Conservation (phyloP, 2,113 vertebrate species). For the Noctilio leporinus region DNA sequence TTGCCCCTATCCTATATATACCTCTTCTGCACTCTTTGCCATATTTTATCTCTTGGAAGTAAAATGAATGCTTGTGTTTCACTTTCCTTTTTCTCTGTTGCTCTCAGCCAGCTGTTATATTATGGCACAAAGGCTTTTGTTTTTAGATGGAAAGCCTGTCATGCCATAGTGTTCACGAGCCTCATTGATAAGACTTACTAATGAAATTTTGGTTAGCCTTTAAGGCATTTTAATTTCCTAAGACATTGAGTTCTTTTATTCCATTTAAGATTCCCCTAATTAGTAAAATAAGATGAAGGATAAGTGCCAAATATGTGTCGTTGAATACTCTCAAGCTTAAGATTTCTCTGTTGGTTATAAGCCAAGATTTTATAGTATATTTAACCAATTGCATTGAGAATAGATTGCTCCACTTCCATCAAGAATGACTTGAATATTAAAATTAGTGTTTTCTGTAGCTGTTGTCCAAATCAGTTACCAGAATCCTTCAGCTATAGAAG, state of each 20-base stretch:
- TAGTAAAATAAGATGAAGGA: slow-evolving; percentile 15
- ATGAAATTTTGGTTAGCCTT: neutral
- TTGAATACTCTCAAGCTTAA: slow-evolving; percentile 27
- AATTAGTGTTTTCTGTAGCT: slow-evolving; percentile 1
- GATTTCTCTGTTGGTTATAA: slow-evolving; percentile 36
- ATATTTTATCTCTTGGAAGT: neutral
- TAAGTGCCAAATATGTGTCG: slow-evolving; percentile 35
- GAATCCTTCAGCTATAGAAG: neutral
- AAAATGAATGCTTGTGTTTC: neutral
- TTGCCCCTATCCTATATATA: neutral
- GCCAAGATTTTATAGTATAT: slow-evolving; percentile 1
- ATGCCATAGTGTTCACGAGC: neutral
- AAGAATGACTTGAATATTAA: slow-evolving; percentile 8
- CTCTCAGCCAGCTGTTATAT: neutral
- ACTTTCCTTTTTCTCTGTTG: neutral
- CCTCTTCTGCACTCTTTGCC: neutral
- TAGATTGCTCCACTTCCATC: neutral
- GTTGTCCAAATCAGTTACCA: neutral
- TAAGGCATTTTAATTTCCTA: neutral
- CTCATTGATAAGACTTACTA: neutral
- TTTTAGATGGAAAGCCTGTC: neutral
- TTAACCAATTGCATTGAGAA: neutral
- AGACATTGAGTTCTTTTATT: neutral
- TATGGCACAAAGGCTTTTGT: neutral
- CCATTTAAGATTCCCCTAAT: neutral